These are phyloP conservation scores for Taphrorychus bicolor DNA, from an alignment of 2,888 invertebrate genomes.

Conservation along the genomic window DNA sequence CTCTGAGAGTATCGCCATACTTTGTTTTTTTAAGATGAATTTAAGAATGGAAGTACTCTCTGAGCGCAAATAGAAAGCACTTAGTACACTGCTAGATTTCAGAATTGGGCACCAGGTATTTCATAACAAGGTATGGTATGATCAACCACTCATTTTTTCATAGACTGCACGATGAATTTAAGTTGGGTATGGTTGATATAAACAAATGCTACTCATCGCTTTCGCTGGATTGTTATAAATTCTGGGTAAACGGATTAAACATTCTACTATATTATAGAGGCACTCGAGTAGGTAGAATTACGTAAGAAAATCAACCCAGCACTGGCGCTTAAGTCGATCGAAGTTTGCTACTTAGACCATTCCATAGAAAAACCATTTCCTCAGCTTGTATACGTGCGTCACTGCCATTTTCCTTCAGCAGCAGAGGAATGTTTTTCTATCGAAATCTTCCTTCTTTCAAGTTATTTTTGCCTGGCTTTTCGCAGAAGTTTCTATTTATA, in stretches of 20 bases:
- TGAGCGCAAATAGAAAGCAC: no score
- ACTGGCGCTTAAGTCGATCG: conserved; percentile 43
- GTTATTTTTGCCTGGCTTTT: not conserved
- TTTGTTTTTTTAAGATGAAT: no score
- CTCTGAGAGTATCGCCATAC: no score
- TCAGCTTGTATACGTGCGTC: not conserved
- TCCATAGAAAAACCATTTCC: not conserved
- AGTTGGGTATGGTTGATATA: not conserved
- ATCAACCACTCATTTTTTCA: no score
- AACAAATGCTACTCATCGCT: not conserved
- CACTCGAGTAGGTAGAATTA: conserved; percentile 67
- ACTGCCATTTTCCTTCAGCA: not conserved
- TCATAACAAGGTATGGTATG: no score
- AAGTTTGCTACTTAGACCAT: not conserved
- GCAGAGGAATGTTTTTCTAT: not conserved
- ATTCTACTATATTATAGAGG: conserved; percentile 59
- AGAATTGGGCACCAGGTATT: no score
- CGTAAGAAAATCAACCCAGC: conserved; percentile 46
- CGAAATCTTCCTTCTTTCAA: not conserved
- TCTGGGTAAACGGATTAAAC: not conserved
- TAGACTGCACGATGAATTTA: no score
- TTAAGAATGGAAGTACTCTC: no score
- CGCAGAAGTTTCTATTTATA: not conserved
- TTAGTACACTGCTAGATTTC: no score
- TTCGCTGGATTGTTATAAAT: not conserved